Conservation (phyloP, 2,113 vertebrate species). For the Prolemur simus region DNA sequence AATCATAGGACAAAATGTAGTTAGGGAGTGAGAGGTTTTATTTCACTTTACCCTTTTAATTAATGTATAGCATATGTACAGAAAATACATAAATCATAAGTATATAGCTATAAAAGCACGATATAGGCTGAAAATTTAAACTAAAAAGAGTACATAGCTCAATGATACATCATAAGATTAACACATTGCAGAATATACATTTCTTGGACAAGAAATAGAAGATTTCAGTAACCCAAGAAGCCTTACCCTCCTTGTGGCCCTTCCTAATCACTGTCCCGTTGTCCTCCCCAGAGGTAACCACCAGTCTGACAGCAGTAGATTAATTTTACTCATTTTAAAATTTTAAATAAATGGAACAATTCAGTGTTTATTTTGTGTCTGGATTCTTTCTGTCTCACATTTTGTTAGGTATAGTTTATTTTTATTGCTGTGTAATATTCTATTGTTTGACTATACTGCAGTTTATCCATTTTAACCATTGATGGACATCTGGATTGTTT, state of each 20-base stretch:
- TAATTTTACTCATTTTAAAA: slow-evolving; percentile 20
- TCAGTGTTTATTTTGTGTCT: background rate
- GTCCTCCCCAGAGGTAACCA: background rate
- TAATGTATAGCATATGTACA: background rate
- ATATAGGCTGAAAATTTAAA: too few species aligned
- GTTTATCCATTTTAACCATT: background rate
- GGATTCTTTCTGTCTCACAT: background rate
- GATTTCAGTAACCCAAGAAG: background rate
- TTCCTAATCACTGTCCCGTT: background rate
- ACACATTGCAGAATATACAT: background rate
- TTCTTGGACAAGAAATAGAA: slow-evolving; percentile 23
- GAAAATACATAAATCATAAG: background rate
- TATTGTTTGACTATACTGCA: background rate
- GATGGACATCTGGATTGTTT: background rate
- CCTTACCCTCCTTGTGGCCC: background rate
- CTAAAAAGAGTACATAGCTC: background rate
- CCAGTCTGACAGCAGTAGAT: background rate
- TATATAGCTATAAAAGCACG: background rate
- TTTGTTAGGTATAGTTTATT: slow-evolving; percentile 19
- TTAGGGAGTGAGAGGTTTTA: background rate
- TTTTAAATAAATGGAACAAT: background rate
- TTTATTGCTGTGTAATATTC: background rate
- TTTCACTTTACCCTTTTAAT: background rate
- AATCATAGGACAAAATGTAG: background rate
- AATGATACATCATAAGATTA: background rate